phyloP scores from a whole-genome alignment of 2,888 invertebrate genomes.

The Tuberolachnus salignus region DNA sequence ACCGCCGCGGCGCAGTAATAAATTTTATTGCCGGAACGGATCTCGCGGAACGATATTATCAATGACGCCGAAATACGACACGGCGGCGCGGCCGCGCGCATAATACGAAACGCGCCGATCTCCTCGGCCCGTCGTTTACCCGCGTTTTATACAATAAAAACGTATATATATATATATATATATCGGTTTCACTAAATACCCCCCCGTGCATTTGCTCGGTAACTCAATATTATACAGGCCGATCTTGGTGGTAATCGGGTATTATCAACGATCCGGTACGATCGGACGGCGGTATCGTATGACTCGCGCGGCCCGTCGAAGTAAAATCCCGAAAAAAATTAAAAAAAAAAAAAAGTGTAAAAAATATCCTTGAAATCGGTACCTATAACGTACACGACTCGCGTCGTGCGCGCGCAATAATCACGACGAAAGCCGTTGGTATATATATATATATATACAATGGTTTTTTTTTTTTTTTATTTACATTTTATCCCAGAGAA shows the following conservation, averaged over 20 bases:
- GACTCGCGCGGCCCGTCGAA: conserved; percentile 20
- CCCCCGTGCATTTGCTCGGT: background rate
- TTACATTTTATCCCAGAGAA: too few species aligned
- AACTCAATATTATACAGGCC: background rate
- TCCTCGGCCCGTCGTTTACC: background rate
- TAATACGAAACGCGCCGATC: background rate
- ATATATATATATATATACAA: background rate
- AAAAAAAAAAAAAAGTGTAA: too few species aligned
- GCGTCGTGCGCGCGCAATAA: background rate
- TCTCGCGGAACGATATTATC: background rate
- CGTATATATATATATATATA: background rate
- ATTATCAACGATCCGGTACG: background rate
- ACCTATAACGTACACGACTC: background rate
- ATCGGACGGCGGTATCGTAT: conserved; percentile 37
- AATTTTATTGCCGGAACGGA: background rate
- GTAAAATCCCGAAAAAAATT: background rate
- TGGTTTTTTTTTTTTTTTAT: too few species aligned
- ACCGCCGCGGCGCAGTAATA: too few species aligned
- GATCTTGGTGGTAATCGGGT: too few species aligned
- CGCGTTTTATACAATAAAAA: conserved; percentile 17
- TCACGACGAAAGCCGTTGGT: background rate
- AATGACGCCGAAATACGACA: conserved; percentile 48
- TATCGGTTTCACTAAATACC: conserved; percentile 37
- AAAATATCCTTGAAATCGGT: conserved; percentile 7
- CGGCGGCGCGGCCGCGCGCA: background rate